Conservation (phyloP, 2,888 invertebrate species). For the Meandrusa payeni region DNA sequence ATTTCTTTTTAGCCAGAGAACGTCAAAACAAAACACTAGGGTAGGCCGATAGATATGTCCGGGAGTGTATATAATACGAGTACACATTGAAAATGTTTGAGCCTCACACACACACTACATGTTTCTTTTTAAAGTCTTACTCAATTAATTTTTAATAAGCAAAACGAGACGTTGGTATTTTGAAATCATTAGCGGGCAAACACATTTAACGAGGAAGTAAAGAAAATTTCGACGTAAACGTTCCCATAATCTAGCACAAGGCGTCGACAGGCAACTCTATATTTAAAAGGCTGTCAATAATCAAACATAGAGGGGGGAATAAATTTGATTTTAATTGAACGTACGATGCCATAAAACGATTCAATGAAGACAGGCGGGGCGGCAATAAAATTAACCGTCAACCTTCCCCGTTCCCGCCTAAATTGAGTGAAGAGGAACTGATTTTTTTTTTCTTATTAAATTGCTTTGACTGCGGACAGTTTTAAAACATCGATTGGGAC, state of each 20-base stretch:
- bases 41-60: too few species aligned
- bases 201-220: conserved; percentile 20
- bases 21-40: too few species aligned
- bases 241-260: conserved; percentile 29
- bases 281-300: conserved; percentile 42
- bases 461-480: conserved; percentile 1
- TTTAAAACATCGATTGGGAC: neutral
- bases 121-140: too few species aligned
- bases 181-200: conserved; percentile 17
- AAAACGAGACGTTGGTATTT: conserved; percentile 10
- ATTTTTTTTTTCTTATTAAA: conserved; percentile 29
- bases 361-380: conserved; percentile 54
- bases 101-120: too few species aligned
- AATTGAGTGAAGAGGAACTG: conserved; percentile 30
- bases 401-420: conserved; percentile 32
- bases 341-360: conserved; percentile 53
- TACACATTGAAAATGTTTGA: too few species aligned
- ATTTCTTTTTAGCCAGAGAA: too few species aligned
- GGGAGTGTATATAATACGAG: too few species aligned
- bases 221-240: conserved; percentile 24
- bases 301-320: conserved; percentile 45
- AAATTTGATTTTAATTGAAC: conserved; percentile 71
- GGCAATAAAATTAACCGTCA: conserved; percentile 48
- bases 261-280: conserved; percentile 31
- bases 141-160: neutral